Conservation (phyloP, 2,113 vertebrate genomes). For the Passerina amoena region DNA sequence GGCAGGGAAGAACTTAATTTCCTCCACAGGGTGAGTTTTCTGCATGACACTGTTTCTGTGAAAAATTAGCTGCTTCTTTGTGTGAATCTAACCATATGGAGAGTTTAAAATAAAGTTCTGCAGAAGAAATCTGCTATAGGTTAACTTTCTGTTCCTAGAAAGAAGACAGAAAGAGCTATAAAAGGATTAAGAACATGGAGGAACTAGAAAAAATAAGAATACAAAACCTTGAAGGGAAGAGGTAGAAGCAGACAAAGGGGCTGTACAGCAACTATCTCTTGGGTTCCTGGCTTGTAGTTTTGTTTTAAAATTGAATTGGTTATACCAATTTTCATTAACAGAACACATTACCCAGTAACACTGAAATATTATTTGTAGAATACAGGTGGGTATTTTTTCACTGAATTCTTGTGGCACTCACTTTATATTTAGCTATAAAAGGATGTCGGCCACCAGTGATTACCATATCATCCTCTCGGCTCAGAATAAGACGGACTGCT, state of each 20-base stretch:
- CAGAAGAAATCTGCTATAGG: background rate
- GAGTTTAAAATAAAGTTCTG: background rate
- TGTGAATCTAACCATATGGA: background rate
- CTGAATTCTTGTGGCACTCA: constrained; percentile 51
- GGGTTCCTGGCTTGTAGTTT: background rate
- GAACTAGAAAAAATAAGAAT: background rate
- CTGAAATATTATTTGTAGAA: background rate
- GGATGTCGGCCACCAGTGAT: constrained; percentile 86
- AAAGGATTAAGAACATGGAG: background rate
- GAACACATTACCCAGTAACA: background rate
- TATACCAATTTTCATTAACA: background rate
- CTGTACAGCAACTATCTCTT: background rate
- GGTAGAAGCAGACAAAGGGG: background rate
- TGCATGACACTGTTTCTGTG: background rate
- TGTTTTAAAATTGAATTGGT: background rate
- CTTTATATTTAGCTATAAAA: constrained; percentile 86
- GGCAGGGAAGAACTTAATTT: background rate
- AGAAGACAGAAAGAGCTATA: background rate
- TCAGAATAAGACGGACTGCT: constrained; percentile 83
- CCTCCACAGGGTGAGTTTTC: background rate
- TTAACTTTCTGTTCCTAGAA: background rate
- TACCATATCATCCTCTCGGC: constrained; percentile 88
- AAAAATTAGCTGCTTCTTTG: background rate
- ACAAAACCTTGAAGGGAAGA: background rate
- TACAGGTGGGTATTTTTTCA: background rate